Base-by-base conservation (phyloP, 2,888 invertebrate genomes). In the Campoplex nolae region DNA sequence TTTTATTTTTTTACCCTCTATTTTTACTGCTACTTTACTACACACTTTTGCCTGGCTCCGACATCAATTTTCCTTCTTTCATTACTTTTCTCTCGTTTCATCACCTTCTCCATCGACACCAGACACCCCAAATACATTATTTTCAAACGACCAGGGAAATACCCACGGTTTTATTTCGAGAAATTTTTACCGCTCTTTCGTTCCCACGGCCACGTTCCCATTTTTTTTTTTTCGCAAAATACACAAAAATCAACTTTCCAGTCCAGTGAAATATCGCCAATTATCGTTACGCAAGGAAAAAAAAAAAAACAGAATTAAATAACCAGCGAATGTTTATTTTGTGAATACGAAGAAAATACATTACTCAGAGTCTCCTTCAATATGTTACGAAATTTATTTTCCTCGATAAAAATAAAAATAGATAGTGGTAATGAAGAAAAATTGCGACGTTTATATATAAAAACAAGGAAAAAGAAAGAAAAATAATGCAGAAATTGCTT, bases 61-160 rank as follows among this genome's bases (percentile, higher is more conserved):
- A 73, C 86, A 87, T 86, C 82, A 88, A 87, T 88, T 87, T 88
- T 74, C 65, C 73, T 54, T 45, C 79, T 28, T 45, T 42, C 54
- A 42, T 71, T 70, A 58, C 79, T 67, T 16, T 32, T 68, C 68
- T 35, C 54, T 35, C 18, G 51, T 13, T 32, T 56, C 74, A 11
- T 13, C 65, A 35, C 32, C 6, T 35, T 56, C 54, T 56, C 13
- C 38, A 13, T 74, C 38, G 38, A 35, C 38, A 23, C 16, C n/a
- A 23, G 23, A 18, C 18, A 32, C 28, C 28, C 51, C 7, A 48
- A n/a, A 73, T 32, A 18, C n/a, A n/a, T 32, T 62, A 62, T 62
- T 62, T 62, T 16, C 8, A 32, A 16, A 62, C 13, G 1, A 13
- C 16, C 32, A 32, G 6, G 13, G 2, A 62, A 62, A 62, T 32